Conservation (phyloP, 1,140 invertebrate species). For the Tyrophagus putrescentiae region DNA sequence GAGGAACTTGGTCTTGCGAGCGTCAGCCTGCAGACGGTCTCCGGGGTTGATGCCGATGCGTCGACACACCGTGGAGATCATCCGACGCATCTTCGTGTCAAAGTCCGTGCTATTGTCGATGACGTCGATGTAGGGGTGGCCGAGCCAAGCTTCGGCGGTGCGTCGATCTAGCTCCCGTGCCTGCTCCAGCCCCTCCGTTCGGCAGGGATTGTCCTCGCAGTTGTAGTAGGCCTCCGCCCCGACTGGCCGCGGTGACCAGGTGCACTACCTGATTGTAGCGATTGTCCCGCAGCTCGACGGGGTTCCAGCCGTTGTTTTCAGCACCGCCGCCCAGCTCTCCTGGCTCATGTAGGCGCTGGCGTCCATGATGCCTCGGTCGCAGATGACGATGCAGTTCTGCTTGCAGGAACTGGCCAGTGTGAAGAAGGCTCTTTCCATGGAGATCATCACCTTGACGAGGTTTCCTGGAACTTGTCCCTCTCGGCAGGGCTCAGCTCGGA, state of each 20-base stretch:
- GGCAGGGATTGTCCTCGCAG: slow-evolving; percentile 71
- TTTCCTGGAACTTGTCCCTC: slow-evolving; percentile 92
- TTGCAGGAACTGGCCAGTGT: slow-evolving; percentile 68
- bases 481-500: slow-evolving; percentile 70
- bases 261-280: slow-evolving; percentile 83
- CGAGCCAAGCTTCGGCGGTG: slow-evolving; percentile 71
- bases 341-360: slow-evolving; percentile 92
- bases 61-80: slow-evolving; percentile 80
- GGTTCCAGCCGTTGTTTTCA: slow-evolving; percentile 71
- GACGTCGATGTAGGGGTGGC: slow-evolving; percentile 97
- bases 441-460: slow-evolving; percentile 86
- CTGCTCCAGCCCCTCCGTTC: slow-evolving; percentile 69
- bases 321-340: slow-evolving; percentile 82
- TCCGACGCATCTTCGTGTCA: slow-evolving; percentile 82
- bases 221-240: slow-evolving; percentile 92
- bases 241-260: slow-evolving; percentile 42
- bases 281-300: slow-evolving; percentile 84
- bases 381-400: slow-evolving; percentile 87
- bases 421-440: slow-evolving; percentile 95
- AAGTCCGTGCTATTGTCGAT: slow-evolving; percentile 96
- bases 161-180: slow-evolving; percentile 73
- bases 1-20: slow-evolving; percentile 84
- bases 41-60: slow-evolving; percentile 85
- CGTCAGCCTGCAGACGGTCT: slow-evolving; percentile 73
- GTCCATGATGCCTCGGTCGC: slow-evolving; percentile 95